Evolutionary conservation across 2,888 invertebrate genomes (phyloP), one percentile per base, ranked within the genome.

Genomic region (Noctua fimbriata): DNA sequence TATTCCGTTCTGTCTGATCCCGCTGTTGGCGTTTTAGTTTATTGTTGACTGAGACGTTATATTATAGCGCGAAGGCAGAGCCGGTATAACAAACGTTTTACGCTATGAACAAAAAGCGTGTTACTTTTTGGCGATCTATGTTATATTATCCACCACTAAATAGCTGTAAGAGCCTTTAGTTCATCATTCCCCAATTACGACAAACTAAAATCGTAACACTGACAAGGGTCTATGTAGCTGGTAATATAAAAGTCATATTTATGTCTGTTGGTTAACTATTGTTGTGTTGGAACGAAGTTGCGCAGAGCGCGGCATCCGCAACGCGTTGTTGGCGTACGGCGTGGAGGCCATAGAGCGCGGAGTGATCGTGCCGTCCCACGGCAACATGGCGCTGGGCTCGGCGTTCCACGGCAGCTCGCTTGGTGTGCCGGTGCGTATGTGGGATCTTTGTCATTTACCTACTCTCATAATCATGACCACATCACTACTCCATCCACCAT

Each of bases 401-500:
- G 96, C 97, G 18, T 97, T 97, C 87, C 97, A 97, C 78, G 96
- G 96, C 2, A 88, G 92, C 9, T 82, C 89, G 21, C 89, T 97
- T 21, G 94, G 94, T n/a, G 90, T 97, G 47, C 96, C 97, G 87
- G 96, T 96, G 90, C 84, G 76, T 86, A 85, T 49, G 10, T 1
- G 3, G 4, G 14, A 49, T 4, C n/a, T 18, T 36, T 10, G 6
- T 36, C 18, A 24, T 44, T 65, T 24, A 36, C 36, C 36, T 36
- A 47, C 10, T n/a, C 24, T n/a, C 12, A 32, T 65, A 4, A 12
- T 18, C 7, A 60, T 60, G 2, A 28, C 28, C 28, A n/a, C n/a
- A n/a, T n/a, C n/a, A n/a, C n/a, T n/a, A n/a, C n/a, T n/a, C n/a
- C n/a, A n/a, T n/a, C n/a, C n/a, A n/a, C n/a, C n/a, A n/a, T n/a